Base-by-base conservation (phyloP, 1,140 invertebrate species). In the Probaryconus sp. region DNA sequence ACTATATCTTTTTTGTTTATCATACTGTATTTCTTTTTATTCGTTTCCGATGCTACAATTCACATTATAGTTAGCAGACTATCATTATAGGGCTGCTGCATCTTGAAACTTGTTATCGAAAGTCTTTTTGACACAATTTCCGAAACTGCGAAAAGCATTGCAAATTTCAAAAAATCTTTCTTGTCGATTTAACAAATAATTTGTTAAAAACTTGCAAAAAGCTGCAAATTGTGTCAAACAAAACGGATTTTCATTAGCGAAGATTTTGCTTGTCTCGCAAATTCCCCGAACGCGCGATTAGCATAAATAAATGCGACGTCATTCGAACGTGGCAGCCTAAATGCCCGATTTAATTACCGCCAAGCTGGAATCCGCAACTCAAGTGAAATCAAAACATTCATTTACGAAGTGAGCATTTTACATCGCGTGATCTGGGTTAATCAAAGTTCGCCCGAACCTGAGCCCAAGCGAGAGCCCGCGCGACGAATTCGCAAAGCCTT, bases 361-460 rank as follows among this genome's bases (percentile, higher is more conserved):
- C 28, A 38, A 50, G 58, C 51, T 58, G 45, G 24, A 10, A 64
- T 24, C 20, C 18, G 37, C 37, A 42, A 20, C 11, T 71, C 24
- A 58, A 71, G 68, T 64, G 58, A 47, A 65, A 72, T 72, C 60
- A 65, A 73, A 67, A 67, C 55, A 73, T 65, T 73, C 30, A 17
- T 47, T 48, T 40, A 7, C 45, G 60, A 65, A 64, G 43, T 55
- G 69, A 64, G 53, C 70, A 63, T 67, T 63, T 68, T 56, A 58
- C 61, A 55, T 74, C 47, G 26, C 48, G 56, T 51, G 61, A 76
- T 67, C 47, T 30, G 37, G 61, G 45, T 56, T 74, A 74, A 67
- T 74, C 63, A 63, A 63, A 61, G 56, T 74, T 63, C 33, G 53
- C 31, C 14, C 14, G n/a, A n/a, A n/a, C n/a, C n/a, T n/a, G n/a